Percentiles rank a stretch among this genome's conserved stretches.
phyloP scores from a whole-genome alignment of 2,797 vertebrate species.

The Alouatta caraya region DNA sequence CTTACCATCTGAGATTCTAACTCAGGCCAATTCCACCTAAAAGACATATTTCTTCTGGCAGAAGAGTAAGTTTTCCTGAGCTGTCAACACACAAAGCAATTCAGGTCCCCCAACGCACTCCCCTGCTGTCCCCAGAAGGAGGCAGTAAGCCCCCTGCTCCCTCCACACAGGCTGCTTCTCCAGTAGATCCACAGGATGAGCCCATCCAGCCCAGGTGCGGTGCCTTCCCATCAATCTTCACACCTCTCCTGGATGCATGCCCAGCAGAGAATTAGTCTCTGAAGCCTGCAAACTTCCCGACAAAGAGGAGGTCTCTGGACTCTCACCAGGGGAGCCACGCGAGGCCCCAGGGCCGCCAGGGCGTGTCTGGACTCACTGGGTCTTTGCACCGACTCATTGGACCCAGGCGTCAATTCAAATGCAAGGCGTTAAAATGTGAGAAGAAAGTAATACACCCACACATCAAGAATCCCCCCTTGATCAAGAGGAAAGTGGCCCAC shows the following conservation, averaged over 20 bases:
- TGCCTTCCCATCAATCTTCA: background rate
- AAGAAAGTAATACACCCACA: background rate
- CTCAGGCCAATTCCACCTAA: background rate
- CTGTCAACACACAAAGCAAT: background rate
- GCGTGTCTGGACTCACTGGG: background rate
- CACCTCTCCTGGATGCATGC: background rate
- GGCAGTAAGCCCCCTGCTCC: background rate
- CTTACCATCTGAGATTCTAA: background rate
- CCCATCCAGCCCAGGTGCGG: background rate
- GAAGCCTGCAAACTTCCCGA: background rate
- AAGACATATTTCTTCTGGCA: background rate
- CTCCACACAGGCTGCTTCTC: background rate
- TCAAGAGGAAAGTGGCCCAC: background rate
- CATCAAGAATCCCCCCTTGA: accelerated
- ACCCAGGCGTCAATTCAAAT: too few relatives aligned
- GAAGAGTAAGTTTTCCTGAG: background rate
- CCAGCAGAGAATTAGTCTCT: background rate
- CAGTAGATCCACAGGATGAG: background rate
- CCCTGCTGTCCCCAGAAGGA: too few relatives aligned
- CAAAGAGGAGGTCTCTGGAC: background rate
- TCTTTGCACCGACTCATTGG: background rate
- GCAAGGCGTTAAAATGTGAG: background rate
- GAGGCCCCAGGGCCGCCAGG: background rate
- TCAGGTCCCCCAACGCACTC: background rate
- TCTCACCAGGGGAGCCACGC: background rate